Evolutionary conservation across 1,140 invertebrate genomes (phyloP).

Genomic region (Drosophila nigromelanica): DNA sequence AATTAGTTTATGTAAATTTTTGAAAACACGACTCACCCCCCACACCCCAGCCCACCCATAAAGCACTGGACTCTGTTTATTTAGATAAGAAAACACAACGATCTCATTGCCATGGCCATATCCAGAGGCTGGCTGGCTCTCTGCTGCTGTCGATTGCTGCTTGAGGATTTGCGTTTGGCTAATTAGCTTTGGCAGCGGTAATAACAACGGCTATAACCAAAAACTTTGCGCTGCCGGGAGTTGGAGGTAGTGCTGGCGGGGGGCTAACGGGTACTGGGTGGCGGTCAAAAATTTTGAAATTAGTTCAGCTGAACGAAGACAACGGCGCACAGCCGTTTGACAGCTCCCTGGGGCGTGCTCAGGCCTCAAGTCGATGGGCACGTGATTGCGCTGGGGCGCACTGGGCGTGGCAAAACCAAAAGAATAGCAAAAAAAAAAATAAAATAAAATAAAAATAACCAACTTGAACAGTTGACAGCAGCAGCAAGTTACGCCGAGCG

Average conservation of each 20-base stretch:
- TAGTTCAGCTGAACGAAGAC: slow-evolving; percentile 49
- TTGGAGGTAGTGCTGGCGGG: not conserved
- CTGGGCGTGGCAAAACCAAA: slow-evolving; percentile 51
- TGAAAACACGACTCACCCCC: slow-evolving; percentile 34
- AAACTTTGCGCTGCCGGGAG: slow-evolving; percentile 21
- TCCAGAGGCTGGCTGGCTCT: not conserved
- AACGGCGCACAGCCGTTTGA: slow-evolving; percentile 66
- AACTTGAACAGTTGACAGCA: slow-evolving; percentile 69
- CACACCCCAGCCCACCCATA: slow-evolving; percentile 18
- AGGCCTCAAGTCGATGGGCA: slow-evolving; percentile 77
- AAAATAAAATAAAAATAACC: slow-evolving; percentile 8
- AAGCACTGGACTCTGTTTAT: slow-evolving; percentile 60
- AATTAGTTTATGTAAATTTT: slow-evolving; percentile 82
- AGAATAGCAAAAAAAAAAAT: not conserved
- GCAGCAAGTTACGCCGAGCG: slow-evolving; percentile 33
- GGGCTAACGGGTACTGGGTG: not conserved
- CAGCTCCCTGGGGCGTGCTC: slow-evolving; percentile 79
- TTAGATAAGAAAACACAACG: slow-evolving; percentile 59
- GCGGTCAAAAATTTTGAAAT: slow-evolving; percentile 69
- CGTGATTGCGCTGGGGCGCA: slow-evolving; percentile 57
- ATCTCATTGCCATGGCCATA: slow-evolving; percentile 34
- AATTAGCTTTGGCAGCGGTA: slow-evolving; percentile 33
- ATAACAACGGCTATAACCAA: slow-evolving; percentile 41
- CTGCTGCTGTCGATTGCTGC: not conserved
- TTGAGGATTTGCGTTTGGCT: slow-evolving; percentile 50